Conservation (phyloP, 92 coral and sea anemone species). For the Porites rus region DNA sequence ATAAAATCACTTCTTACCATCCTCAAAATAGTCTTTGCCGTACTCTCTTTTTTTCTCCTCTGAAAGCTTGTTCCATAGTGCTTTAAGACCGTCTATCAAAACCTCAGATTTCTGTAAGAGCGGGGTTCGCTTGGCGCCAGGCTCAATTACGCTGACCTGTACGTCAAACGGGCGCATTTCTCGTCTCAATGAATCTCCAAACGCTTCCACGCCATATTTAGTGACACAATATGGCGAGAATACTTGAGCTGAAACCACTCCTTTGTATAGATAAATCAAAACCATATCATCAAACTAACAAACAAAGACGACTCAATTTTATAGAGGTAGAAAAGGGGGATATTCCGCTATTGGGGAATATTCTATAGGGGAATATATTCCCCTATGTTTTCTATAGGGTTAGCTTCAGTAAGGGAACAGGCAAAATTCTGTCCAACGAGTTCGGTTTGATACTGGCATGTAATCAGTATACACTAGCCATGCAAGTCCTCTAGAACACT, state of each 20-base stretch:
- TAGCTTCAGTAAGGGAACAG: no score
- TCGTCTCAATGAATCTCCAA: conserved; percentile 80
- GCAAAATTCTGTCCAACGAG: no score
- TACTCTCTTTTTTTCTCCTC: conserved; percentile 10
- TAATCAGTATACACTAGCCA: no score
- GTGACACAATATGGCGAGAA: conserved; percentile 62
- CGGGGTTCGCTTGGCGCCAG: conserved; percentile 70
- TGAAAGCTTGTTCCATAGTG: conserved; percentile 59
- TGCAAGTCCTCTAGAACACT: no score
- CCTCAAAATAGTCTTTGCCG: conserved; percentile 28
- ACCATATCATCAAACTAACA: neutral
- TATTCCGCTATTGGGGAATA: no score
- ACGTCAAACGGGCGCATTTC: conserved; percentile 74
- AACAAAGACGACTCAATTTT: neutral
- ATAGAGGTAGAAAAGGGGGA: no score
- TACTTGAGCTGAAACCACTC: conserved; percentile 30
- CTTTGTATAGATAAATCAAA: neutral
- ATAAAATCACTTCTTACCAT: conserved; percentile 14
- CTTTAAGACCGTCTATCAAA: conserved; percentile 21
- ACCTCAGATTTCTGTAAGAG: conserved; percentile 25
- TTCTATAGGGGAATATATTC: no score
- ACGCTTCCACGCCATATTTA: conserved; percentile 88
- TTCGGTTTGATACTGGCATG: no score
- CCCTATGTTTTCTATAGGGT: no score
- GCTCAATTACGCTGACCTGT: conserved; percentile 70